A percentile compares a stretch with the other conserved stretches of the same genome.
Conservation (phyloP, 2,888 invertebrate genomes). For the Meganola albula region DNA sequence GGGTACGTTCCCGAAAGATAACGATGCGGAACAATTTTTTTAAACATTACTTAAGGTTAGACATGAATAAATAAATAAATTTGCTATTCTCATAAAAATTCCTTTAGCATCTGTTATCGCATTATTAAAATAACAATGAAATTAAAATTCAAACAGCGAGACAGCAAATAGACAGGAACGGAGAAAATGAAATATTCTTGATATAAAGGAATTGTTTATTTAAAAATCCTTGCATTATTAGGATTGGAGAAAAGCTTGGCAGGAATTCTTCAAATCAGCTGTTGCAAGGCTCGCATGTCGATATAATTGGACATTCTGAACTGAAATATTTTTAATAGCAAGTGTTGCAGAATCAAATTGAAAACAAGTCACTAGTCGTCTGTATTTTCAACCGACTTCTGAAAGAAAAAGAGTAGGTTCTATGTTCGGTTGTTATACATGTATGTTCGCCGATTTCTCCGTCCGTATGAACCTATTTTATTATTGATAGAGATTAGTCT, state of each 20-base stretch:
- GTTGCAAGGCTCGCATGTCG: constrained; percentile 44
- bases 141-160: constrained; percentile 2
- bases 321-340: constrained; percentile 42
- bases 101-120: constrained; percentile 2
- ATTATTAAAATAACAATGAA: background rate
- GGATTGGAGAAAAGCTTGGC: constrained; percentile 40
- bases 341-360: too few relatives aligned
- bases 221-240: constrained; percentile 36
- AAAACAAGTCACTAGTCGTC: too few relatives aligned
- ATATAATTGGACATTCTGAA: constrained; percentile 59
- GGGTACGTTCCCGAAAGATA: too few relatives aligned
- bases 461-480: too few relatives aligned
- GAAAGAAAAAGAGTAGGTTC: too few relatives aligned
- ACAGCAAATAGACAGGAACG: background rate
- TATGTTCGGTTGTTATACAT: too few relatives aligned
- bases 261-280: constrained; percentile 37
- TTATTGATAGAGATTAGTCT: too few relatives aligned
- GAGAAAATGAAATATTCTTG: constrained; percentile 14
- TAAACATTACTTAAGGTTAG: too few relatives aligned
- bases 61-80: too few relatives aligned
- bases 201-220: constrained; percentile 12
- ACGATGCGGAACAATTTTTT: too few relatives aligned
- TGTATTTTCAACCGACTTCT: too few relatives aligned
- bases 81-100: background rate
- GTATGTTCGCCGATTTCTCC: too few relatives aligned